These are phyloP conservation scores for Cheilosia pagana DNA, from an alignment of 2,888 invertebrate species.

Conservation along the genomic window DNA sequence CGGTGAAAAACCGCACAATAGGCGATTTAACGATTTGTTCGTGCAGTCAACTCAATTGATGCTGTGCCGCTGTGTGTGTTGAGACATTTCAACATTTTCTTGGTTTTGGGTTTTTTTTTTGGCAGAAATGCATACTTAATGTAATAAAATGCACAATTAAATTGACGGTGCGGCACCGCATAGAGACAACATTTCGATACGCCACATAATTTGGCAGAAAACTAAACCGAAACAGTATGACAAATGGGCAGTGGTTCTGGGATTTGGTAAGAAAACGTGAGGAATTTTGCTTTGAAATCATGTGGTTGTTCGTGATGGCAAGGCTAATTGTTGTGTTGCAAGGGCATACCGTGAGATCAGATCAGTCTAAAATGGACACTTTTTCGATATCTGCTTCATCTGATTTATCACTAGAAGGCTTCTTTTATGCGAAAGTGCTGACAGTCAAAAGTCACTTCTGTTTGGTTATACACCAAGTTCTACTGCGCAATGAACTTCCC, in stretches of 20 bases:
- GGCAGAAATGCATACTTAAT: slow-evolving; percentile 13
- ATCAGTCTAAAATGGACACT: no score
- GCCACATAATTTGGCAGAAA: slow-evolving; percentile 54
- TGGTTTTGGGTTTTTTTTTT: slow-evolving; percentile 41
- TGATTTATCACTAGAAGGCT: no score
- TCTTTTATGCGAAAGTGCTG: no score
- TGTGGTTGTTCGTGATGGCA: background rate
- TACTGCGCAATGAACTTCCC: no score
- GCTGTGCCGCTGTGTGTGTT: background rate
- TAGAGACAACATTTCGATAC: slow-evolving; percentile 41
- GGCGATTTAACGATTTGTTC: slow-evolving; percentile 55
- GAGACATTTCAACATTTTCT: slow-evolving; percentile 52
- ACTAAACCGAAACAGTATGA: slow-evolving; percentile 36
- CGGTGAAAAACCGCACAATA: slow-evolving; percentile 63
- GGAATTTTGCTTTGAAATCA: slow-evolving; percentile 12
- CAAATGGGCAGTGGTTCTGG: slow-evolving; percentile 14
- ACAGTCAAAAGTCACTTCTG: no score
- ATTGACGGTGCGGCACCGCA: slow-evolving; percentile 43
- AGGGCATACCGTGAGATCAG: no score
- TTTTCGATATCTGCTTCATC: no score
- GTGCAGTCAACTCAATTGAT: slow-evolving; percentile 50
- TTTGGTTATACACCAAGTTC: no score
- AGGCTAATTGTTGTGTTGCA: background rate
- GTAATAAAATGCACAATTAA: slow-evolving; percentile 58
- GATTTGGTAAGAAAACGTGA: slow-evolving; percentile 7